phyloP scores from a whole-genome alignment of 2,797 vertebrate species.

The Sitta carolinensis region DNA sequence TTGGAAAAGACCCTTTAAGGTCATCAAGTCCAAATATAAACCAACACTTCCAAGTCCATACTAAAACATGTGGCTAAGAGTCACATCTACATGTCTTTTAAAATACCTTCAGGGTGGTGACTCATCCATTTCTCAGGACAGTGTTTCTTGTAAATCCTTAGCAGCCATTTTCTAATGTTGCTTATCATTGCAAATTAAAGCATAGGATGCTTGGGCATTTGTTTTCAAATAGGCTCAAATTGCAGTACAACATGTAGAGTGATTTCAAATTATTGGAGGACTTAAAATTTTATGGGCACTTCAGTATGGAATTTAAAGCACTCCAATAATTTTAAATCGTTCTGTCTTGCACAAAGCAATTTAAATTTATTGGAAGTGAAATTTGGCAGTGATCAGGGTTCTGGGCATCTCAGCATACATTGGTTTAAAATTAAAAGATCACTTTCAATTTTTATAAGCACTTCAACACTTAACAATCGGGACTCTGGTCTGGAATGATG shows the following conservation, averaged over 20 bases:
- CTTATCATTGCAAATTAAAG: conserved; percentile 64
- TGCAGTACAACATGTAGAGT: conserved; percentile 23
- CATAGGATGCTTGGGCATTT: conserved; percentile 24
- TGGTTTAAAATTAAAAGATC: conserved; percentile 60
- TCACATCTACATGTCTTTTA: background rate
- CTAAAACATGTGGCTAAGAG: background rate
- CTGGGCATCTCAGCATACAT: conserved; percentile 56
- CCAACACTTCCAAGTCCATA: background rate
- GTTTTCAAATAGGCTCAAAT: conserved; percentile 50
- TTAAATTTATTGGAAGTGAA: conserved; percentile 75
- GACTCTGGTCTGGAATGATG: background rate
- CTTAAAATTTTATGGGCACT: conserved; percentile 70
- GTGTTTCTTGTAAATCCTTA: conserved; percentile 4
- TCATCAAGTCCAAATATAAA: background rate
- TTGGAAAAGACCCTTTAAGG: background rate
- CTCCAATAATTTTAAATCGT: conserved; percentile 71
- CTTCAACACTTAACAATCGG: conserved; percentile 49
- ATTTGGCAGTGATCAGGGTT: conserved; percentile 66
- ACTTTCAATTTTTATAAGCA: conserved; percentile 55
- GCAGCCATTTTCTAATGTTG: conserved; percentile 12
- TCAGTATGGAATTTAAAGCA: conserved; percentile 60
- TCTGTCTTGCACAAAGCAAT: conserved; percentile 70
- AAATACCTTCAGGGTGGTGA: background rate
- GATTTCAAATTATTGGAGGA: conserved; percentile 66
- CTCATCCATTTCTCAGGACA: background rate